phyloP scores from a whole-genome alignment of 2,888 invertebrate species.

The Rhyacophila evoluta region DNA sequence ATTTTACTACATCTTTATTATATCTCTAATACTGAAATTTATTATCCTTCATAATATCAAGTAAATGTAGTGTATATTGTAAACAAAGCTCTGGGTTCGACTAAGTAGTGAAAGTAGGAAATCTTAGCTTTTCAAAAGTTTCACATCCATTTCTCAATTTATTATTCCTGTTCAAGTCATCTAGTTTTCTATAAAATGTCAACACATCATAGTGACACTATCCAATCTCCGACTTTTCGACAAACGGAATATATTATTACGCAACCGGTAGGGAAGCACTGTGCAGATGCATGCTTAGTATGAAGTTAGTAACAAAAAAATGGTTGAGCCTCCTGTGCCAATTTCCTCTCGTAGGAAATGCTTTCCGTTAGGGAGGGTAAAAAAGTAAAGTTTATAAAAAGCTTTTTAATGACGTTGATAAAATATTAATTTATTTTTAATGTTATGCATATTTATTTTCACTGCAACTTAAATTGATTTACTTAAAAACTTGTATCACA shows the following conservation, averaged over 20 bases:
- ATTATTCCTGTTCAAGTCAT: background rate
- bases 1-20: too few species aligned
- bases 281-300: background rate
- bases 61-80: too few species aligned
- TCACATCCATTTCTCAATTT: background rate
- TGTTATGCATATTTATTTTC: background rate
- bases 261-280: background rate
- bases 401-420: background rate
- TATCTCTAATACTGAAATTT: too few species aligned
- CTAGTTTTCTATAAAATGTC: background rate
- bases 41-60: too few species aligned
- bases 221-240: slow-evolving; percentile 3
- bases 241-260: slow-evolving; percentile 13
- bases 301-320: slow-evolving; percentile 48
- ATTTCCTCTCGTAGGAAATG: slow-evolving; percentile 50
- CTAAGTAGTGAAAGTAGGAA: too few species aligned
- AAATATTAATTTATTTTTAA: background rate
- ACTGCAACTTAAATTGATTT: too few species aligned
- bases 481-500: too few species aligned
- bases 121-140: too few species aligned
- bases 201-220: background rate
- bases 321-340: slow-evolving; percentile 41
- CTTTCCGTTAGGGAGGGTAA: background rate
- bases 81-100: too few species aligned
- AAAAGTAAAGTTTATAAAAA: background rate